Base-by-base conservation (phyloP, 1,140 invertebrate species). In the Nephila pilipes region DNA sequence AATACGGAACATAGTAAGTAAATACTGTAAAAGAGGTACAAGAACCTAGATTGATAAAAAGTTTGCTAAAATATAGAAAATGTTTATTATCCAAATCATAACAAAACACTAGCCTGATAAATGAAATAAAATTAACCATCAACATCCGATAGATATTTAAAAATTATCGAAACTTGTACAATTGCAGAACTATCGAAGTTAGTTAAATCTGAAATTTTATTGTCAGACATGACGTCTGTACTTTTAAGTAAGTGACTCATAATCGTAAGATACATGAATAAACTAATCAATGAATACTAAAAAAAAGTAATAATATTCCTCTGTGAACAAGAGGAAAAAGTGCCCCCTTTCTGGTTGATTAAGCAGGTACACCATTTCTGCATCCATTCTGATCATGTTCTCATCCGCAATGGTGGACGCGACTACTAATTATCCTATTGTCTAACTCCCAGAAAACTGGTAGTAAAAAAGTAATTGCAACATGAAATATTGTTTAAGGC, bases 341-440 rank as follows among this genome's bases (percentile, higher is more conserved):
- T 29, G 18, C 69, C 6, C 29, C 29, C 69, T 75, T 75, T 75
- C 69, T 75, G 69, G 25, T 36, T 75, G 69, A 75, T 75, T 75
- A 75, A 75, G 16, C 69, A 75, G 32, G 69, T 75, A 75, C 69
- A 36, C 29, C 32, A 36, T 65, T 65, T 65, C 63, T 65, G 29
- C 29, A 75, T 36, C 69, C 69, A 75, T 75, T 75, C 69, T 32
- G 29, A 75, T 75, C 69, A 32, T 75, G 69, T 36, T 75, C 29
- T 36, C 69, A 18, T 60, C 58, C 0, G 18, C 58, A 60, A 60
- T 6, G 29, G 25, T 32, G 25, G 69, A 75, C 69, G 32, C 20
- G 69, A 75, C 69, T 75, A 75, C 69, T 75, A 75, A 75, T 75
- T 75, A 75, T 75, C 29, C 69, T 29, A 75, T 75, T 75, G 69